These are phyloP conservation scores for Pseudotriccus pelzelni DNA, from an alignment of 2,797 vertebrate genomes.

Conservation along the genomic window DNA sequence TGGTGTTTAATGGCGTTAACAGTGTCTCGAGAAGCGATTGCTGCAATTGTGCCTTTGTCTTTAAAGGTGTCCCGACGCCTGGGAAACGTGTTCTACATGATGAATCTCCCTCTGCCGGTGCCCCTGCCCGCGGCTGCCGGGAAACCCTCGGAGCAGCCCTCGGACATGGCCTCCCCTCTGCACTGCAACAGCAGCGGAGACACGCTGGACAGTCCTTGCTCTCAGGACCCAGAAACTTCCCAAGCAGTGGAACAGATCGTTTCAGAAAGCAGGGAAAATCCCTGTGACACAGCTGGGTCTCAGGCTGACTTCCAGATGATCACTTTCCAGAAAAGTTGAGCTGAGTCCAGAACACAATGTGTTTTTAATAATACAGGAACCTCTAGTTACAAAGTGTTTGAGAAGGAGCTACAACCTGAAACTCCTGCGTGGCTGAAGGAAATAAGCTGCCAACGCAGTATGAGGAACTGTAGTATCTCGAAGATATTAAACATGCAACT, in stretches of 20 bases:
- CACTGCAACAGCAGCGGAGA: constrained; percentile 84
- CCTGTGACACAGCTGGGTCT: constrained; percentile 49
- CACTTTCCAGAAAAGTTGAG: constrained; percentile 59
- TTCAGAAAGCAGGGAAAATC: constrained; percentile 65
- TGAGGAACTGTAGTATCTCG: neutral
- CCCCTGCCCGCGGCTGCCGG: constrained; percentile 76
- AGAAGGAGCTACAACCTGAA: neutral
- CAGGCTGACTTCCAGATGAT: constrained; percentile 63
- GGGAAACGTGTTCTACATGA: constrained; percentile 86
- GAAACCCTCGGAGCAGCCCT: constrained; percentile 80
- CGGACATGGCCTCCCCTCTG: constrained; percentile 81
- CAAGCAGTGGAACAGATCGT: constrained; percentile 66
- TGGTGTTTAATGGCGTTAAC: neutral
- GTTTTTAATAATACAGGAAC: neutral
- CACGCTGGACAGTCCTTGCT: constrained; percentile 77
- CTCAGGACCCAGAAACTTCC: constrained; percentile 79
- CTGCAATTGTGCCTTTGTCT: constrained; percentile 44
- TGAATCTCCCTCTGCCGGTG: constrained; percentile 82
- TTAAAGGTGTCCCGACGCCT: constrained; percentile 87
- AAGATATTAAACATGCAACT: neutral
- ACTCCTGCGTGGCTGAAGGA: neutral
- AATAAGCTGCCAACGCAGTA: neutral
- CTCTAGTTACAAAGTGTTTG: neutral
- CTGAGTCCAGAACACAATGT: neutral
- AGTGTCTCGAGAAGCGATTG: neutral